These are phyloP conservation scores for Diadema setosum DNA, from an alignment of 35 echinoderm and acorn worm genomes.

Conservation along the genomic window DNA sequence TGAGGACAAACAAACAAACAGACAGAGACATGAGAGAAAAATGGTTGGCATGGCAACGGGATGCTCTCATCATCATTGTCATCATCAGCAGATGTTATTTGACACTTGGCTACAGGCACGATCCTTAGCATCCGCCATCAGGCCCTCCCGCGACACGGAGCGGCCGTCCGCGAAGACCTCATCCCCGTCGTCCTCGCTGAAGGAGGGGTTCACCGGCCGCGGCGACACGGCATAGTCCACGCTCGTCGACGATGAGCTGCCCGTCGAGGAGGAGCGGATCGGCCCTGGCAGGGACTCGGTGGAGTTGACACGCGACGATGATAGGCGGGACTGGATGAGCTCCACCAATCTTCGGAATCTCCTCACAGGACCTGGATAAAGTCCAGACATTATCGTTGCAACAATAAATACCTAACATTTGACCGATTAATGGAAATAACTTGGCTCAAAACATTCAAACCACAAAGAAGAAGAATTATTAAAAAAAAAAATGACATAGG, in stretches of 20 bases:
- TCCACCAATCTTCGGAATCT: slow-evolving; percentile 74
- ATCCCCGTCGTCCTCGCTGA: slow-evolving; percentile 79
- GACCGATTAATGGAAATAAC: too few species aligned
- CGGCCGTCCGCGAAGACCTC: slow-evolving; percentile 70
- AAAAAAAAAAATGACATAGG: too few species aligned
- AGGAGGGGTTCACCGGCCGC: slow-evolving; percentile 44
- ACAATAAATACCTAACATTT: too few species aligned
- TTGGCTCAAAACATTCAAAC: too few species aligned
- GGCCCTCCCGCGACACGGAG: slow-evolving; percentile 32
- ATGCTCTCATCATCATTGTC: too few species aligned
- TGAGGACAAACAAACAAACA: too few species aligned
- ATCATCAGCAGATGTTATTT: slow-evolving; percentile 23
- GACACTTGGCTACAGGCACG: slow-evolving; percentile 48
- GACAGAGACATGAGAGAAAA: too few species aligned
- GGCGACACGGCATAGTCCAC: slow-evolving; percentile 26
- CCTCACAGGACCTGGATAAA: slow-evolving; percentile 66
- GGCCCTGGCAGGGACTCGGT: slow-evolving; percentile 63
- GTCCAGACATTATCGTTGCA: too few species aligned
- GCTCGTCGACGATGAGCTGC: slow-evolving; percentile 37
- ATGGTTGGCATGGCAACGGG: too few species aligned
- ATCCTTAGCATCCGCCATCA: slow-evolving; percentile 32
- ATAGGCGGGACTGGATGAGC: slow-evolving; percentile 72
- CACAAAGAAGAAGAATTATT: too few species aligned
- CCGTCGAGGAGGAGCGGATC: slow-evolving; percentile 64
- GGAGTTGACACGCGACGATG: slow-evolving; percentile 53